A percentile compares a stretch with the other conserved stretches of the same genome.
Conservation (phyloP, 2,113 vertebrate species). For the Nanorana parkeri region DNA sequence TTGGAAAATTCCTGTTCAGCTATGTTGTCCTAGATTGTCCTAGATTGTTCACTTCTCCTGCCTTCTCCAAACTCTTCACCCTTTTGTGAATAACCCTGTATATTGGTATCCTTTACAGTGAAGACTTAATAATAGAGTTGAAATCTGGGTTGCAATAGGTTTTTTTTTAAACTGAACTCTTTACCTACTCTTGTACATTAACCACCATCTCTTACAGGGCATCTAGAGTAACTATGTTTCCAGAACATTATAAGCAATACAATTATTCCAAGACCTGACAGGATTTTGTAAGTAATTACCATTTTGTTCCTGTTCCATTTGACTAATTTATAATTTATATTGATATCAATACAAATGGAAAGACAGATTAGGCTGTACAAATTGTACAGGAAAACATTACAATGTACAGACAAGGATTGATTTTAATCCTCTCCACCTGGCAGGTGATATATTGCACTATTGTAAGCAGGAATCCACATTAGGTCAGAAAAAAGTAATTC, state of each 20-base stretch:
- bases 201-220: no score
- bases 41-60: no score
- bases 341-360: conserved; percentile 27
- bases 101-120: no score
- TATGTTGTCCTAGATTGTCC: no score
- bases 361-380: conserved; percentile 34
- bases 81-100: no score
- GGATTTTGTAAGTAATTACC: conserved; percentile 23
- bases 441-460: conserved; percentile 45
- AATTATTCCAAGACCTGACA: conserved; percentile 22
- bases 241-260: conserved; percentile 27
- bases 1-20: no score
- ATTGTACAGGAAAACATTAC: conserved; percentile 20
- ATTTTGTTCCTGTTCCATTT: conserved; percentile 40
- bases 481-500: conserved; percentile 26
- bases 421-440: conserved; percentile 43
- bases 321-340: conserved; percentile 43
- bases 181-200: no score
- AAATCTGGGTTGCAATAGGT: no score
- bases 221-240: background rate
- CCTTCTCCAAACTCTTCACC: no score
- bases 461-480: conserved; percentile 26
- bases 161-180: no score
- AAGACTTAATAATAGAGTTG: no score
- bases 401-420: conserved; percentile 46